Percentiles rank a stretch among this genome's conserved stretches.
Conservation (phyloP, 2,888 invertebrate species). For the Phania funesta region DNA sequence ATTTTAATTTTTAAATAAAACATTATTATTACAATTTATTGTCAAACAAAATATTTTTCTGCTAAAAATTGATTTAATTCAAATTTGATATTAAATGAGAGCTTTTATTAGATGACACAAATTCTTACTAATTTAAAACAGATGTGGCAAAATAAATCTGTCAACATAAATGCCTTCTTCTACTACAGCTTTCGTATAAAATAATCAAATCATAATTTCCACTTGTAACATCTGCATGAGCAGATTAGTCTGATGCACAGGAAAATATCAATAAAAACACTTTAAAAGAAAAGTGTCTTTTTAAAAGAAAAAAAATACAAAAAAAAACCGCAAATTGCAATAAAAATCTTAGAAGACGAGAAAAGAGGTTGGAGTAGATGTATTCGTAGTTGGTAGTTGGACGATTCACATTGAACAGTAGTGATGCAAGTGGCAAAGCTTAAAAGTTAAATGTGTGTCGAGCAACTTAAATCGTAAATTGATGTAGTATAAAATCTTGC, state of each 20-base stretch:
- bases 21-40: no score
- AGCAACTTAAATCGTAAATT: no score
- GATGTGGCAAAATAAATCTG: background rate
- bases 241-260: background rate
- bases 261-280: slow-evolving; percentile 31
- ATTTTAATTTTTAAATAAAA: no score
- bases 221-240: slow-evolving; percentile 9
- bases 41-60: no score
- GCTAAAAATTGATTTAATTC: no score
- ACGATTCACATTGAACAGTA: background rate
- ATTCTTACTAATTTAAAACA: background rate
- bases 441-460: no score
- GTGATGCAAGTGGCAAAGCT: background rate
- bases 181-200: background rate
- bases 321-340: background rate
- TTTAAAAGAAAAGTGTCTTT: slow-evolving; percentile 34
- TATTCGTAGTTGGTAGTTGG: background rate
- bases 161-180: background rate
- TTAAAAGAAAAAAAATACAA: background rate
- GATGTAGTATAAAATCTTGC: no score
- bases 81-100: no score
- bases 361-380: background rate
- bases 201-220: slow-evolving; percentile 13
- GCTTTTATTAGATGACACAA: background rate
- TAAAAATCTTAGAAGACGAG: slow-evolving; percentile 4